A percentile compares a stretch with the other conserved stretches of the same genome.
Conservation (phyloP, 2,797 vertebrate genomes). For the Lithobates sylvaticus region DNA sequence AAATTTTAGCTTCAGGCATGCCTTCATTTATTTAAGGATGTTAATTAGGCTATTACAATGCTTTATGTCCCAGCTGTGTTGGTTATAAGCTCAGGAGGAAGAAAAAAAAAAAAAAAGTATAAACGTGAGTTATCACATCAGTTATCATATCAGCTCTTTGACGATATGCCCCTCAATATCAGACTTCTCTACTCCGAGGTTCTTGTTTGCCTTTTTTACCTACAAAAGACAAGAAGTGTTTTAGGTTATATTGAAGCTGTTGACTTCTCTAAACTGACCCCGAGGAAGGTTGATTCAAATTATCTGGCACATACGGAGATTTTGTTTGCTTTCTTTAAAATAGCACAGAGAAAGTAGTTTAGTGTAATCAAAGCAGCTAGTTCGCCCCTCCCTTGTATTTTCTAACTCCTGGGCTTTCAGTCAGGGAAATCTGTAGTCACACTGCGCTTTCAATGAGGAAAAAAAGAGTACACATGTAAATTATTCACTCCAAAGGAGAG, state of each 20-base stretch:
- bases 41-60: constrained; percentile 39
- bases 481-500: constrained; percentile 64
- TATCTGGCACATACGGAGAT: constrained; percentile 56
- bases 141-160: constrained; percentile 29
- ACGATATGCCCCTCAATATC: constrained; percentile 10
- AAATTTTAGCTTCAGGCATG: constrained; percentile 1
- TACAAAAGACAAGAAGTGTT: constrained; percentile 54
- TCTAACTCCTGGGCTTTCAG: constrained; percentile 55
- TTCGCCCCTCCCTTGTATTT: constrained; percentile 59
- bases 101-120: constrained; percentile 2
- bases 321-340: constrained; percentile 57
- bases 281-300: constrained; percentile 58
- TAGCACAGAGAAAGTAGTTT: constrained; percentile 57
- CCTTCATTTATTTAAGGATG: constrained; percentile 35
- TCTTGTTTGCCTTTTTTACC: constrained; percentile 46
- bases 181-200: constrained; percentile 4
- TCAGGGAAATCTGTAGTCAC: constrained; percentile 60
- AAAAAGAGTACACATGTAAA: constrained; percentile 63
- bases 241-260: constrained; percentile 57
- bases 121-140: neutral
- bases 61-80: constrained; percentile 34
- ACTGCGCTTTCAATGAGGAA: constrained; percentile 60
- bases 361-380: constrained; percentile 61
- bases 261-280: constrained; percentile 58
- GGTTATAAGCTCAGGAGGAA: neutral